Evolutionary conservation across 1,140 invertebrate genomes (phyloP), one percentile per base, ranked within the genome.

Genomic region (Calephelis virginiensis): DNA sequence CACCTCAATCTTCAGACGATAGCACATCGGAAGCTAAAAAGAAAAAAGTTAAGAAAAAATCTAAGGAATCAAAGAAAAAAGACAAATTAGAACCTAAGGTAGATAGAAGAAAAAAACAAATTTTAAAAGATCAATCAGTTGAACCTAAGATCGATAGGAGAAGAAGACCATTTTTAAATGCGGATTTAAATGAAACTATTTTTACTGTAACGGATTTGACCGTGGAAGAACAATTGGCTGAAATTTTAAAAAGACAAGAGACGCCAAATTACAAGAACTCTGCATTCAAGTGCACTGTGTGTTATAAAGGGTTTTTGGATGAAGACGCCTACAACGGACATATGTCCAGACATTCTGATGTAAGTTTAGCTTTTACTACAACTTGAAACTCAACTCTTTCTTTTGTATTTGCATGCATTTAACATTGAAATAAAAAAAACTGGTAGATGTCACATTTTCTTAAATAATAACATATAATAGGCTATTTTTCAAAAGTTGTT

Each of bases 271-370:
- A 82, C 60, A 87, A 83, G 63, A 89, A 90, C 12, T 73, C 83
- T 0, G 63, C 80, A 7, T 89, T 76, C 60, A 87, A 89, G 64
- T 90, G 88, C 63, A 78, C 71, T 0, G 80, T 71, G 17, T 90
- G 88, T 66, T 90, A 71, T 46, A 90, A 90, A 62, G 87, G 87
- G 0, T 90, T 89, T 61, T 62, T 89, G n/a, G 87, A 90, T 47
- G 80, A 85, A 49, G 83, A 85, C 8, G 86, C 88, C 0, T 90
- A 84, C 61, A 84, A 80, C 14, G 71, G 78, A 3, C 87, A 90
- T 50, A 81, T 87, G 70, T 76, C 70, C 0, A 70, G 86, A 17
- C 87, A 90, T 76, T 84, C 87, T 7, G 43, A 78, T 69, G 87
- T 90, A 63, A 85, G 85, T 84, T 14, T n/a, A 5, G 40, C 6